Evolutionary conservation across 2,888 invertebrate genomes (phyloP).

Genomic region (Spodoptera littoralis): DNA sequence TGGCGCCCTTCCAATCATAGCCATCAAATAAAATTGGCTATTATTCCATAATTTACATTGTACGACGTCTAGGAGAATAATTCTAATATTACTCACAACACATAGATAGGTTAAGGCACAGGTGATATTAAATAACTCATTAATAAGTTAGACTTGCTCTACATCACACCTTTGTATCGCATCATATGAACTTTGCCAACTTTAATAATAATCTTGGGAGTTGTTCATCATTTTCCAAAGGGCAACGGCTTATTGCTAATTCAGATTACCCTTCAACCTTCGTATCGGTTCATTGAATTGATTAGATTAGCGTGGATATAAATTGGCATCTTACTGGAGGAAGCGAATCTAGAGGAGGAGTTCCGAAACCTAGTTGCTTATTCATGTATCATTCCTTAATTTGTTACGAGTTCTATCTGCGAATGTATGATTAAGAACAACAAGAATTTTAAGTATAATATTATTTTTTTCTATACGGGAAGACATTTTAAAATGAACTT

Average conservation of each 20-base stretch:
- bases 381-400: not conserved
- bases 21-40: conserved; percentile 4
- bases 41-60: conserved; percentile 17
- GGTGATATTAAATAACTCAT: no score
- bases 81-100: no score
- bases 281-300: conserved; percentile 11
- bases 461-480: conserved; percentile 8
- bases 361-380: not conserved
- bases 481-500: not conserved
- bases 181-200: not conserved
- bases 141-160: not conserved
- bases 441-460: no score
- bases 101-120: no score
- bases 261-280: conserved; percentile 7
- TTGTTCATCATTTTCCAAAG: conserved; percentile 16
- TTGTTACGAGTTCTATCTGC: no score
- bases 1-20: conserved; percentile 35
- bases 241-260: conserved; percentile 7
- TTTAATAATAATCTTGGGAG: not conserved
- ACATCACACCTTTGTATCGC: conserved; percentile 3
- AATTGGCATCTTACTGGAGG: not conserved
- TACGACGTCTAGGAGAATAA: conserved; percentile 4
- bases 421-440: no score
- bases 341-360: no score
- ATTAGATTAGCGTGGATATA: conserved; percentile 8